Percentiles rank a stretch among this genome's conserved stretches.
Evolutionary conservation across 2,797 vertebrate genomes (phyloP).

Genomic region (Leuciscus waleckii): DNA sequence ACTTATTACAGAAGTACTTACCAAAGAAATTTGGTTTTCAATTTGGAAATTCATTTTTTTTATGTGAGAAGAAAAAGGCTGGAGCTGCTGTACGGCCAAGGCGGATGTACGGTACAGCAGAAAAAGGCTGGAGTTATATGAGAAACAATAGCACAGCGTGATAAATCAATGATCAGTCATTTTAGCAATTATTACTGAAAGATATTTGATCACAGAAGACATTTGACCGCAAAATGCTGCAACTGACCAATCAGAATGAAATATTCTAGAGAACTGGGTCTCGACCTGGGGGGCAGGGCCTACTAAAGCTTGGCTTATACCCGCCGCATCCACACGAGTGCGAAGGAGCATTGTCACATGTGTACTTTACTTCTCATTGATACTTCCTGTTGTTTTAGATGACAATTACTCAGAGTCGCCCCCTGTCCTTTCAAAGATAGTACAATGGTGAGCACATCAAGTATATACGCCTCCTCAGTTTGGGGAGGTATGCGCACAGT

Average conservation of each 20-base stretch:
- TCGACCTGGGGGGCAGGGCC: background rate
- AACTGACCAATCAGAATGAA: background rate
- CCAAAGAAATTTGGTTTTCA: background rate
- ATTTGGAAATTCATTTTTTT: too few relatives aligned
- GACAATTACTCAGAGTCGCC: too few relatives aligned
- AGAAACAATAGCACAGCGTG: background rate
- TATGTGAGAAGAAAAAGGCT: too few relatives aligned
- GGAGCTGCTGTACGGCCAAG: too few relatives aligned
- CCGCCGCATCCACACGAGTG: too few relatives aligned
- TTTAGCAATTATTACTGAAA: background rate
- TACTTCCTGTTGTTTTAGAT: too few relatives aligned
- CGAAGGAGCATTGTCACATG: background rate
- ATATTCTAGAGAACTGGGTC: background rate
- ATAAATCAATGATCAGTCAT: background rate
- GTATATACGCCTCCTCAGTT: too few relatives aligned
- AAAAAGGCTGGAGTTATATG: background rate
- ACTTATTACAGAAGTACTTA: background rate
- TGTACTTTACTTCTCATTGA: background rate
- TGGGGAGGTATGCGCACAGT: background rate
- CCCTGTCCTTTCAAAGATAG: background rate
- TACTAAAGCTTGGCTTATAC: background rate
- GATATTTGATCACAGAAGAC: background rate
- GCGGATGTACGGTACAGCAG: too few relatives aligned
- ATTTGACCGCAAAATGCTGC: background rate
- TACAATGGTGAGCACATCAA: background rate